These are phyloP conservation scores for Clavelina lepadiformis DNA, from an alignment of 23 tunicate species.

Conservation along the genomic window DNA sequence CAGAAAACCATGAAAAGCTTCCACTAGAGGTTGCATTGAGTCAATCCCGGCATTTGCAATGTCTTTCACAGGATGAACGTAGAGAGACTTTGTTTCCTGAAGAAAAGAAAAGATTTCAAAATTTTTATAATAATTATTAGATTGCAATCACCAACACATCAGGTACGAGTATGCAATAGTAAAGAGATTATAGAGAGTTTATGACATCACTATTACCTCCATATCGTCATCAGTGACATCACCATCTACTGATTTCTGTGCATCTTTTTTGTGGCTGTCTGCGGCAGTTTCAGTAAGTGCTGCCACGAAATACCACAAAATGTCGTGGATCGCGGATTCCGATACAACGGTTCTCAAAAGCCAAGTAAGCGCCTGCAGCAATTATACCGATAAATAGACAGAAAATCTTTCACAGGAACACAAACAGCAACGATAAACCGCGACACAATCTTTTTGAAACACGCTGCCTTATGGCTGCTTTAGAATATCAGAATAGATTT, in stretches of 20 bases:
- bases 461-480: no score
- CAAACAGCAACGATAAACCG: no score
- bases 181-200: background rate
- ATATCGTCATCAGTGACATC: conserved; percentile 43
- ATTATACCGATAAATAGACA: no score
- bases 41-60: conserved; percentile 50
- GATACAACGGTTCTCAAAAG: conserved; percentile 43
- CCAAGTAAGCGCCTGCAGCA: conserved; percentile 72
- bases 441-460: no score
- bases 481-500: no score
- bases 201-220: conserved; percentile 15
- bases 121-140: background rate
- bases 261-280: conserved; percentile 3
- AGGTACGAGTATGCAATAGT: background rate
- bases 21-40: conserved; percentile 49
- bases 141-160: background rate
- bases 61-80: conserved; percentile 50
- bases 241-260: background rate
- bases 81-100: conserved; percentile 32
- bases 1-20: conserved; percentile 60
- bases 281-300: conserved; percentile 31
- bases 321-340: conserved; percentile 45
- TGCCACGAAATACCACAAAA: conserved; percentile 58
- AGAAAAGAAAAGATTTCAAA: background rate
- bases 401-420: background rate